Evolutionary conservation across 2,113 vertebrate genomes (phyloP).

Genomic region (Eidolon helvum): DNA sequence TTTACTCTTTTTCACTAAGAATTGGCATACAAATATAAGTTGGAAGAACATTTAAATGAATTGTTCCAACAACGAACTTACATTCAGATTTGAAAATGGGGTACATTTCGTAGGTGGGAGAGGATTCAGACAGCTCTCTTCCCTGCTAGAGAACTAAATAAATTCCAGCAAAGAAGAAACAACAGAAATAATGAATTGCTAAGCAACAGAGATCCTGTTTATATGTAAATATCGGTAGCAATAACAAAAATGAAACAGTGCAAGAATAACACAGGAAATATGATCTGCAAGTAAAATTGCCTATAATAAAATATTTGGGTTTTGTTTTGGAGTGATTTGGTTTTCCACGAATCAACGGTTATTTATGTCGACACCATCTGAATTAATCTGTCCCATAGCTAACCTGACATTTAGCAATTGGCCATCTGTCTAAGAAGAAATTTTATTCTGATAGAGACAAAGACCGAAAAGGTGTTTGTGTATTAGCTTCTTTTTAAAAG

Average conservation of each 20-base stretch:
- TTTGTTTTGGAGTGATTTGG: slow-evolving; percentile 45
- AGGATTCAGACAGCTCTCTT: not conserved
- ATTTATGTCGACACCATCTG: slow-evolving; percentile 44
- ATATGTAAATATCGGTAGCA: slow-evolving; percentile 57
- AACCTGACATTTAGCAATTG: slow-evolving; percentile 22
- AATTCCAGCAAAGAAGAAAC: slow-evolving; percentile 27
- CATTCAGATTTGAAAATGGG: not conserved
- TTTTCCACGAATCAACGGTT: slow-evolving; percentile 46
- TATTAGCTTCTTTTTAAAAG: slow-evolving; percentile 2
- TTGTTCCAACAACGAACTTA: slow-evolving; percentile 20
- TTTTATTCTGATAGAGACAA: slow-evolving; percentile 29
- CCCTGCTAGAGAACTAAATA: not conserved
- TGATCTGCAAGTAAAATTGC: slow-evolving; percentile 44
- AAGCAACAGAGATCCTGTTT: slow-evolving; percentile 70
- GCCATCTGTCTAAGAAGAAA: slow-evolving; percentile 45
- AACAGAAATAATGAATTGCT: slow-evolving; percentile 51
- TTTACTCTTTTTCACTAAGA: not conserved
- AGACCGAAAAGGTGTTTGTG: slow-evolving; percentile 4
- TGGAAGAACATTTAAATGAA: not conserved
- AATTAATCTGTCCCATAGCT: slow-evolving; percentile 20
- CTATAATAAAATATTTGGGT: slow-evolving; percentile 40
- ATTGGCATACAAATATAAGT: not conserved
- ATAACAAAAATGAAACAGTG: slow-evolving; percentile 52
- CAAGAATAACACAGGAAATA: slow-evolving; percentile 63
- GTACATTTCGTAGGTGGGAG: not conserved